phyloP scores from a whole-genome alignment of 2,113 vertebrate species.

The Ophthalmotilapia sp. region DNA sequence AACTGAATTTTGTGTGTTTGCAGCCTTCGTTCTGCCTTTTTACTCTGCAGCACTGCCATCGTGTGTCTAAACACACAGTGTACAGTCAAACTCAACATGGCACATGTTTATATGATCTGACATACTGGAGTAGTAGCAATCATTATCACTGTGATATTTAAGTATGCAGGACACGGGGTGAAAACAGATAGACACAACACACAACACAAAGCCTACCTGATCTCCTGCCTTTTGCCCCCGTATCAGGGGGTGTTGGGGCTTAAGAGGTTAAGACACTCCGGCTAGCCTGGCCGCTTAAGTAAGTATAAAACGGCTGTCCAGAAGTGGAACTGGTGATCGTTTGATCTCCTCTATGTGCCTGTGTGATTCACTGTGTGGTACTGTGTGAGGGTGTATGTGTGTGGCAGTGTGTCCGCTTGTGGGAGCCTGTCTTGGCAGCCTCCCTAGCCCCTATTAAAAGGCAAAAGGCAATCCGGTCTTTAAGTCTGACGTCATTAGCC shows the following conservation, averaged over 20 bases:
- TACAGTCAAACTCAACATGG: not conserved
- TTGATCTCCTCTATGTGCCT: not conserved
- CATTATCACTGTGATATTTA: not conserved
- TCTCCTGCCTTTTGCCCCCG: rapidly evolving
- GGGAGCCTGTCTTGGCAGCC: not conserved
- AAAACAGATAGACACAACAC: not conserved
- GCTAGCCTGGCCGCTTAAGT: not conserved
- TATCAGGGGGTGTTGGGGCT: not conserved
- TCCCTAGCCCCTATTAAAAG: not conserved
- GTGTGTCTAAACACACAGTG: not conserved
- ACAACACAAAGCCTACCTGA: not conserved
- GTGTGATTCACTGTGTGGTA: not conserved
- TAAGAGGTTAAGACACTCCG: not conserved
- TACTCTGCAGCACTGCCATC: not conserved
- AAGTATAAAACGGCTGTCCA: not conserved
- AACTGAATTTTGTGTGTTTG: not conserved
- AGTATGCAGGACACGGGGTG: not conserved
- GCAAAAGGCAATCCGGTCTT: not conserved
- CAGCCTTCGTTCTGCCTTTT: not conserved
- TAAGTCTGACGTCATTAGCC: not conserved
- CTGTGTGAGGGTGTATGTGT: not conserved
- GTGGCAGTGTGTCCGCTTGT: not conserved
- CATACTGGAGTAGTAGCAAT: not conserved
- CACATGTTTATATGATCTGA: not conserved
- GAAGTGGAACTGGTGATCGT: not conserved